Evolutionary conservation across 2,888 invertebrate species (phyloP), one percentile per base, ranked within the genome.

Genomic region (Plusia festucae): DNA sequence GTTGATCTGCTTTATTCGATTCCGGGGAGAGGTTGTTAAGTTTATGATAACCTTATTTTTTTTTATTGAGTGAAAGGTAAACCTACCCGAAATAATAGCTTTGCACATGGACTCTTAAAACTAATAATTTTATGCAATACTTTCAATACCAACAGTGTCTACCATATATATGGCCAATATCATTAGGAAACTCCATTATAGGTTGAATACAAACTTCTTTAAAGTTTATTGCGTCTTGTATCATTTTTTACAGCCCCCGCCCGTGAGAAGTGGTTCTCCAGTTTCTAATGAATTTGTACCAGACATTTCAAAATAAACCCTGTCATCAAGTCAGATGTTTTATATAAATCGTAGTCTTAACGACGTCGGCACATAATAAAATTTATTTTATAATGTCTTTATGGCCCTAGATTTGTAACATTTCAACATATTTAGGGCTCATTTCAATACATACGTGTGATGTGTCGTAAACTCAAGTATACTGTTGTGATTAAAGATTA

Each of bases 321-420:
- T 89, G 92, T 93, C 93, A 87, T 82, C 90, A 76, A 77, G 74
- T 89, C 91, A 90, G 82, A 87, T 90, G 91, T 87, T 91, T 85
- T 83, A 79, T 87, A 92, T 92, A 93, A 93, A 93, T 92, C 85
- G 85, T 82, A 70, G 70, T 84, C 83, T 90, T 93, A 92, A 93
- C 90, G 91, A 88, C 85, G 87, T 89, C 88, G 81, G 78, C 89
- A 87, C 86, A 84, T 86, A 85, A 92, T 92, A 92, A 92, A 92
- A 89, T 89, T 86, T 88, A 88, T 88, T 87, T 89, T 90, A 89
- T 90, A 88, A 90, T 88, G 80, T 81, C 78, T 89, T 86, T 88
- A 88, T 83, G 83, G 79, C 72, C 69, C 84, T 85, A 85, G 82
- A 88, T 88, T 86, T 87, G 88, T 87, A 81, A 79, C 84, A 81